Percentiles rank a stretch among this genome's conserved stretches.
Conservation (phyloP, 2,888 invertebrate species). For the Cistogaster globosa region DNA sequence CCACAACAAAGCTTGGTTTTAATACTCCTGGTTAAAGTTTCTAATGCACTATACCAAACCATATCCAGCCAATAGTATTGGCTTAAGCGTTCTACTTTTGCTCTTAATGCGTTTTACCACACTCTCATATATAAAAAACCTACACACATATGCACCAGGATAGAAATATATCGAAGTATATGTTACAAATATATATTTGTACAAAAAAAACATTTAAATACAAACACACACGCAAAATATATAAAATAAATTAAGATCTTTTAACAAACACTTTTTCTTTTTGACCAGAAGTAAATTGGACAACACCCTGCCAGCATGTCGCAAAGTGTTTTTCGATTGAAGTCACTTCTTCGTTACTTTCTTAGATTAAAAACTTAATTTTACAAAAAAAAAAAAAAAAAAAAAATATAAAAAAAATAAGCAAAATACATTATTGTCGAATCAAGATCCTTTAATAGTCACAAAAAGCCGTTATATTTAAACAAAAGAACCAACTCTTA, state of each 20-base stretch:
- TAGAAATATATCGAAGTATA: conserved; percentile 26
- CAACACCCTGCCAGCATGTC: too few species aligned
- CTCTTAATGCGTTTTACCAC: conserved; percentile 49
- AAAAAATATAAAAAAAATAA: too few species aligned
- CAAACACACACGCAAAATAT: conserved; percentile 15
- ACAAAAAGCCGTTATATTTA: too few species aligned
- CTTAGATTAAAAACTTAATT: too few species aligned
- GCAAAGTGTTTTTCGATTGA: too few species aligned
- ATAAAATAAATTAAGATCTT: background rate
- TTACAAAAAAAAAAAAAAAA: too few species aligned
- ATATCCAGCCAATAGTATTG: conserved; percentile 49
- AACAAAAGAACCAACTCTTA: too few species aligned
- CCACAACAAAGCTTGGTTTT: conserved; percentile 64
- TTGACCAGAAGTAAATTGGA: too few species aligned
- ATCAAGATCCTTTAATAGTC: too few species aligned
- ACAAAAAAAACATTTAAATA: conserved; percentile 18
- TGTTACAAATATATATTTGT: background rate
- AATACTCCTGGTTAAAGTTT: conserved; percentile 63
- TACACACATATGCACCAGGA: background rate
- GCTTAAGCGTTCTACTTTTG: conserved; percentile 44
- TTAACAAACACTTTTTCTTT: too few species aligned
- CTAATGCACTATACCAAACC: conserved; percentile 64
- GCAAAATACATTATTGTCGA: too few species aligned
- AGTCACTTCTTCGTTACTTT: too few species aligned
- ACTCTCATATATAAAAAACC: background rate